These are phyloP conservation scores for Heliconius hortense DNA, from an alignment of 2,888 invertebrate genomes.

Conservation along the genomic window DNA sequence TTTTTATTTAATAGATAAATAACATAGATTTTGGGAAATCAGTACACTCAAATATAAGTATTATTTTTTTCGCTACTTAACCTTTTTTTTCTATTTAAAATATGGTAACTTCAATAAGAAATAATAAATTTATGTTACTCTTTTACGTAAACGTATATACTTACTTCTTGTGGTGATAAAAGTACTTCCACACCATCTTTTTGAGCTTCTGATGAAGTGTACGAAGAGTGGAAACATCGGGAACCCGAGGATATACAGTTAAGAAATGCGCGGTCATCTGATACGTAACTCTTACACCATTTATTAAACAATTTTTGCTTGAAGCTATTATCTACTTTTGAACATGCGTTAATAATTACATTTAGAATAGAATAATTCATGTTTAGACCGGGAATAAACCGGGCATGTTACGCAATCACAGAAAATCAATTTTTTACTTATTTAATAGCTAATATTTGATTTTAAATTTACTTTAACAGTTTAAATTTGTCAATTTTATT, in stretches of 20 bases:
- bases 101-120: not conserved
- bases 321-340: slow-evolving; percentile 58
- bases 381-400: slow-evolving; percentile 50
- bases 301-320: slow-evolving; percentile 53
- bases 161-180: slow-evolving; percentile 73
- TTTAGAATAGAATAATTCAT: slow-evolving; percentile 67
- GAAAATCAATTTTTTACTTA: slow-evolving; percentile 11
- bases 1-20: too few relatives aligned
- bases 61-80: not conserved
- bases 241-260: slow-evolving; percentile 44
- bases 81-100: not conserved
- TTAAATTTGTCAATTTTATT: not conserved
- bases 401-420: slow-evolving; percentile 66
- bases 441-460: not conserved
- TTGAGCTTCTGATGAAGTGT: slow-evolving; percentile 49
- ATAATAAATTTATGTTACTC: not conserved
- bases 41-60: not conserved
- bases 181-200: slow-evolving; percentile 63
- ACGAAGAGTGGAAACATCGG: slow-evolving; percentile 54
- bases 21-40: not conserved
- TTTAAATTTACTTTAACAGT: not conserved
- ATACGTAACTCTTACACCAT: slow-evolving; percentile 49
- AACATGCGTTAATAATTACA: slow-evolving; percentile 56
- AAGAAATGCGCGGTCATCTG: slow-evolving; percentile 45
- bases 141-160: slow-evolving; percentile 41